Percentiles rank a stretch among this genome's conserved stretches.
These are phyloP conservation scores for Dicrurus megarhynchus DNA, from an alignment of 2,113 vertebrate genomes.

Conservation along the genomic window DNA sequence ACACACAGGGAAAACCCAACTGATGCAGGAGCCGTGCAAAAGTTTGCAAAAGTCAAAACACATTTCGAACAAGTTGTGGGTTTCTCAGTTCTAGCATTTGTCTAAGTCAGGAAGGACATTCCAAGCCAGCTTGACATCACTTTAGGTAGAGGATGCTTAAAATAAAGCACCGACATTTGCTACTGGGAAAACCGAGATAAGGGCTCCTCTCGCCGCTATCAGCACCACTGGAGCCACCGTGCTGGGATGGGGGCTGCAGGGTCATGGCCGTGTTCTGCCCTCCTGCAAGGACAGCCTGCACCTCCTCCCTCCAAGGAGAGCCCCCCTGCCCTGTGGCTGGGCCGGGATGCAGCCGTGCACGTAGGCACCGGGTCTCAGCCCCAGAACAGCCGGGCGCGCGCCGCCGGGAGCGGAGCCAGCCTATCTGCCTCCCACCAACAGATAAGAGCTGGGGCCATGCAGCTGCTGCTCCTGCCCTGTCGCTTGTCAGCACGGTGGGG, in stretches of 20 bases:
- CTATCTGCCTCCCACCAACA: neutral
- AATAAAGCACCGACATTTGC: neutral
- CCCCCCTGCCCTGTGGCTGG: fast-evolving
- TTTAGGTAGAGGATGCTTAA: neutral
- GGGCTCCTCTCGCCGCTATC: neutral
- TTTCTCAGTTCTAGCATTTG: neutral
- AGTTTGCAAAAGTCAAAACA: neutral
- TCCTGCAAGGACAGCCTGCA: neutral
- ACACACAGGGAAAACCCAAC: fast-evolving
- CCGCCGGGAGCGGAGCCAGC: neutral
- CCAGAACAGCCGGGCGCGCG: fast-evolving
- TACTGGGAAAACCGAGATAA: neutral
- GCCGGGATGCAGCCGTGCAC: fast-evolving
- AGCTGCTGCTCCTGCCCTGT: neutral
- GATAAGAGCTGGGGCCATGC: neutral
- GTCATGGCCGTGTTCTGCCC: neutral
- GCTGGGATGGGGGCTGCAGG: neutral
- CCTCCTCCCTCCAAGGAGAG: neutral
- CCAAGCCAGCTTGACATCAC: neutral
- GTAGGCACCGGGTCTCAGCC: fast-evolving
- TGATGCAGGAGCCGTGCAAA: neutral
- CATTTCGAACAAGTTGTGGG: fast-evolving
- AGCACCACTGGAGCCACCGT: fast-evolving
- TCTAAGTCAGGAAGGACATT: neutral
- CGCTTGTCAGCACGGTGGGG: neutral